These are phyloP conservation scores for Maniola hyperantus DNA, from an alignment of 2,888 invertebrate species.

Conservation along the genomic window DNA sequence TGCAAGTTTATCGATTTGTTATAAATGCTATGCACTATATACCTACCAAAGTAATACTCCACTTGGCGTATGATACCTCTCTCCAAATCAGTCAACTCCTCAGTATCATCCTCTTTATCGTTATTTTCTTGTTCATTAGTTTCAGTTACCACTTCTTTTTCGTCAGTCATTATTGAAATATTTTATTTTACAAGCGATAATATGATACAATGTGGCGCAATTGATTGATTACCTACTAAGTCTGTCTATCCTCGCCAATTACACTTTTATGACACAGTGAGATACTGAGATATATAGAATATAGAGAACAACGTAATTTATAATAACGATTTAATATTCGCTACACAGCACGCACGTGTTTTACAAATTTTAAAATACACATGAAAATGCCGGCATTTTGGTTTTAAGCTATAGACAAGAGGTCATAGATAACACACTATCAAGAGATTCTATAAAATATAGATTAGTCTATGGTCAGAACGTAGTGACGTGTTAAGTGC, in stretches of 20 bases:
- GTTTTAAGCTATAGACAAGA: too few relatives aligned
- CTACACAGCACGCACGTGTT: conserved; percentile 59
- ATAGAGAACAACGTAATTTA: too few relatives aligned
- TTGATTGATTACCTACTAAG: background rate
- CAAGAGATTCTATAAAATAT: too few relatives aligned
- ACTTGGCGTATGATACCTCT: conserved; percentile 86
- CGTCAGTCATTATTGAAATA: conserved; percentile 61
- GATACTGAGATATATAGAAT: background rate
- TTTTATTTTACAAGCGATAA: background rate
- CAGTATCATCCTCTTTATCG: conserved; percentile 41
- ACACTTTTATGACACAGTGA: background rate
- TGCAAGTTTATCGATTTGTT: too few relatives aligned
- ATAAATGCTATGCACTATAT: background rate
- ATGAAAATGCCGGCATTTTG: conserved; percentile 5
- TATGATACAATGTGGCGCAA: conserved; percentile 15
- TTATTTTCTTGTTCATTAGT: conserved; percentile 49
- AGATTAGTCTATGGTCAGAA: too few relatives aligned
- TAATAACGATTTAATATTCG: too few relatives aligned
- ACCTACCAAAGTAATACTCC: conserved; percentile 84
- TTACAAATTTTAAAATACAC: conserved; percentile 29
- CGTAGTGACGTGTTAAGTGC: too few relatives aligned
- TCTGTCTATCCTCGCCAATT: background rate
- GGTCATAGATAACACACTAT: too few relatives aligned
- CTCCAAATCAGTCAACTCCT: conserved; percentile 72
- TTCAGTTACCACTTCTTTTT: conserved; percentile 59